These are phyloP conservation scores for Harpagifer antarcticus DNA, from an alignment of 2,797 vertebrate genomes.

Conservation along the genomic window DNA sequence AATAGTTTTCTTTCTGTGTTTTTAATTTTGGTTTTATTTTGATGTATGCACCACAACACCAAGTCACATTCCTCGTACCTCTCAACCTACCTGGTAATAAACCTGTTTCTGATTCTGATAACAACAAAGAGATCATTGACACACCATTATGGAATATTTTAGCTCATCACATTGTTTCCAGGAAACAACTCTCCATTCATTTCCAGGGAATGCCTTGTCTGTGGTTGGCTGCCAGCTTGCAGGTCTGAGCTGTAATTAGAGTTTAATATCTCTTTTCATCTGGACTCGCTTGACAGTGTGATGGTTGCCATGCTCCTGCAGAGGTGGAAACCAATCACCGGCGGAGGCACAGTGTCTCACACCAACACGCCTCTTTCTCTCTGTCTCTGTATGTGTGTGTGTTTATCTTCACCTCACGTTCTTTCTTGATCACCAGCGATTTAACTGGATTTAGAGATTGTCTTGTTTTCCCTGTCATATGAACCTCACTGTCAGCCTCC, in stretches of 20 bases:
- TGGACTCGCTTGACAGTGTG: conserved; percentile 40
- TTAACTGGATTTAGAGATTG: conserved; percentile 20
- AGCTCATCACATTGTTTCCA: conserved; percentile 48
- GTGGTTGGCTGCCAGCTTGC: conserved; percentile 33
- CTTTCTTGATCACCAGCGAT: conserved; percentile 9
- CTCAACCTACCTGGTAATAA: too few relatives aligned
- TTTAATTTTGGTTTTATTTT: too few relatives aligned
- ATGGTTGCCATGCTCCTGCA: conserved; percentile 81
- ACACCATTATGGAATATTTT: conserved; percentile 18
- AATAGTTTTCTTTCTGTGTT: too few relatives aligned
- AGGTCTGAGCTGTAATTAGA: conserved; percentile 72
- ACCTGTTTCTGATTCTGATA: too few relatives aligned
- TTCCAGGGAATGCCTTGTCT: conserved; percentile 38
- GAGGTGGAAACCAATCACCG: conserved; percentile 76
- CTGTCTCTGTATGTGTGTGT: conserved; percentile 19
- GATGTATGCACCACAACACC: too few relatives aligned
- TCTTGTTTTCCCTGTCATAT: background rate
- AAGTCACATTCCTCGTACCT: too few relatives aligned
- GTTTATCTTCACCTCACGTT: conserved; percentile 23
- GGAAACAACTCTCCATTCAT: conserved; percentile 46
- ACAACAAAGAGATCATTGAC: background rate
- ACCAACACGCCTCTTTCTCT: conserved; percentile 24
- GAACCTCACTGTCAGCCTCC: conserved; percentile 13
- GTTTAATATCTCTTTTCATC: conserved; percentile 71
- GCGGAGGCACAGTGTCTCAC: conserved; percentile 54